Conservation (phyloP, 2,113 vertebrate genomes). For the Megaceryle torquata region DNA sequence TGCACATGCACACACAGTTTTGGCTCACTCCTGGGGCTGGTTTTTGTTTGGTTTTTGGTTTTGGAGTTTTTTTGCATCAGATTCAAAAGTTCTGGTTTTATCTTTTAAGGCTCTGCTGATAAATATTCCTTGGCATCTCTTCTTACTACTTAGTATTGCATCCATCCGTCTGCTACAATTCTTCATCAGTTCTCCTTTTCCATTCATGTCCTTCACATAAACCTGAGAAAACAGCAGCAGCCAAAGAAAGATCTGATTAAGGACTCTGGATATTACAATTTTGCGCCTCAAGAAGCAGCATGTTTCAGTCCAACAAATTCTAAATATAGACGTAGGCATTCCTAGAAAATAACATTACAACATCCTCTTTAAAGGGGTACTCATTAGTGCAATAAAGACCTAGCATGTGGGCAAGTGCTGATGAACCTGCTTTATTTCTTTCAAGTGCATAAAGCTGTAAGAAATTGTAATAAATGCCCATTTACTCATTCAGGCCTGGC, state of each 20-base stretch:
- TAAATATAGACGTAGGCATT: background rate
- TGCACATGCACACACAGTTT: background rate
- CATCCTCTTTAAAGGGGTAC: background rate
- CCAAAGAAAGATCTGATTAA: background rate
- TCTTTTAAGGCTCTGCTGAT: background rate
- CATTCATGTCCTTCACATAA: background rate
- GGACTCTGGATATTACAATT: background rate
- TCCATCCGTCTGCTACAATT: background rate
- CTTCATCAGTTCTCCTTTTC: background rate
- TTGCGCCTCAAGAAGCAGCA: background rate
- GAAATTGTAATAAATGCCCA: constrained; percentile 27
- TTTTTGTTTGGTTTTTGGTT: background rate
- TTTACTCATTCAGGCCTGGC: constrained; percentile 19
- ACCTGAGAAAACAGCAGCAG: background rate
- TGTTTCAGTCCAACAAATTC: background rate
- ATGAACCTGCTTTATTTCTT: constrained; percentile 23
- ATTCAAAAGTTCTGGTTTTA: background rate
- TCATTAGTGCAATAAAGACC: background rate
- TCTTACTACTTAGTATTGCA: background rate
- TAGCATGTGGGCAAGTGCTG: background rate
- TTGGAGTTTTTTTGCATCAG: background rate
- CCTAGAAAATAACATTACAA: background rate
- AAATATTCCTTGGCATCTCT: background rate
- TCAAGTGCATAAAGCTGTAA: constrained; percentile 21
- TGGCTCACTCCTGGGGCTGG: background rate